Evolutionary conservation across 1,140 invertebrate genomes (phyloP), one percentile per base, ranked within the genome.

Genomic region (Pemphigus obesinymphae): DNA sequence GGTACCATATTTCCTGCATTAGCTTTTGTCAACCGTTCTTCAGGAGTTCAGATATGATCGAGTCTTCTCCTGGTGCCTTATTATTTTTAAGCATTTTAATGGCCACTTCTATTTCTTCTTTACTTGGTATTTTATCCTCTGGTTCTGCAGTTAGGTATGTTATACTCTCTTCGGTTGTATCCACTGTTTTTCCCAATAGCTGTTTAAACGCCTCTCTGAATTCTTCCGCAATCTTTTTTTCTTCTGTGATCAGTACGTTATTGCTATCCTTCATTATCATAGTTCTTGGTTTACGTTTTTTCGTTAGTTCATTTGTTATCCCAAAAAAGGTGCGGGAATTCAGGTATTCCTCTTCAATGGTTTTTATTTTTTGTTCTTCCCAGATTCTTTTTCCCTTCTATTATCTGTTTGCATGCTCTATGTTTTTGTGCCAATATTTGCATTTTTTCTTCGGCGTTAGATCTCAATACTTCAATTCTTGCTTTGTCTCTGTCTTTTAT

Each of bases 41-140:
- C 26, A 73, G 37, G 70, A 73, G 75, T 53, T 53, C 50, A 53
- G 50, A n/a, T 53, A 53, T 53, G 50, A 53, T 53, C 50, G 6
- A 53, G 50, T 85, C 85, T 20, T 43, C 29, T 72, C 85, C 85
- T 29, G 83, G 81, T 31, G 85, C 82, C 78, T 84, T 84, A 15
- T 84, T 84, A 53, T 83, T 84, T 53, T 78, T 55, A 40, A 85
- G 73, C 13, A 82, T 76, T 43, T 83, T 84, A 43, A 84, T 82
- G 34, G 82, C 72, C 31, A 23, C 58, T 40, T 23, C 17, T 40
- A 83, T 45, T 61, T 83, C 83, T 58, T 72, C 73, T 45, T 43
- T 13, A 43, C 50, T 73, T 45, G 83, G 82, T 43, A 31, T 23
- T 73, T 73, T 48, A 73, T 73, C 70, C 45, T 73, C 70, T 73